Evolutionary conservation across 2,888 invertebrate species (phyloP).

Genomic region (Agelastica alni): DNA sequence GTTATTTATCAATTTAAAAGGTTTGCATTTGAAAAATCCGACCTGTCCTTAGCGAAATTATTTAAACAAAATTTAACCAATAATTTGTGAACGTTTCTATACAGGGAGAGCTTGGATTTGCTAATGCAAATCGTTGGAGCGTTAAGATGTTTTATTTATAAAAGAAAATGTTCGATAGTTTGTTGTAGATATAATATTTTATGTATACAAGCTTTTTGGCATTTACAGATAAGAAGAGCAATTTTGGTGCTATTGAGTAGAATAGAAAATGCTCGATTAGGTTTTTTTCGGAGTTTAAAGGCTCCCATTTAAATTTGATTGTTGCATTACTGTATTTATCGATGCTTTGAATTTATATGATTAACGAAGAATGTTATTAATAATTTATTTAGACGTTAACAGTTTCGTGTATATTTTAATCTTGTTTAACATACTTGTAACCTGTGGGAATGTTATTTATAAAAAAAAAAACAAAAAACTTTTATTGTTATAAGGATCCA

Average conservation of each 20-base stretch:
- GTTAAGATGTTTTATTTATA: slow-evolving; percentile 26
- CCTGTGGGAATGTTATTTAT: slow-evolving; percentile 52
- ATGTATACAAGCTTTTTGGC: slow-evolving; percentile 52
- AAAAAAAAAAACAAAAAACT: too few species aligned
- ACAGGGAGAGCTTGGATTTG: too few species aligned
- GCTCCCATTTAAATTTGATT: slow-evolving; percentile 30
- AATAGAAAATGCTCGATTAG: slow-evolving; percentile 32
- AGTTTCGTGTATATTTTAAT: slow-evolving; percentile 43
- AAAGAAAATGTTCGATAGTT: slow-evolving; percentile 31
- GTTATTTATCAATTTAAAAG: slow-evolving; percentile 21
- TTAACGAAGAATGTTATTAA: slow-evolving; percentile 38
- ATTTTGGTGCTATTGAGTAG: slow-evolving; percentile 56
- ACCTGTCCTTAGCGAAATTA: too few species aligned
- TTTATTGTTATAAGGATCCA: slow-evolving; percentile 46
- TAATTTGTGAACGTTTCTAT: too few species aligned
- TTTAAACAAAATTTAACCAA: too few species aligned
- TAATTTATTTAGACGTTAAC: slow-evolving; percentile 36
- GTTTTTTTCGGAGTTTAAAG: slow-evolving; percentile 18
- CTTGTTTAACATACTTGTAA: slow-evolving; percentile 40
- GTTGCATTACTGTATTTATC: slow-evolving; percentile 25
- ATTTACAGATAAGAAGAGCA: slow-evolving; percentile 54
- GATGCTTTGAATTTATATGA: slow-evolving; percentile 30
- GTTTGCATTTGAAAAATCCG: slow-evolving; percentile 4
- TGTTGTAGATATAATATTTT: slow-evolving; percentile 49
- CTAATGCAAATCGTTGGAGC: slow-evolving; percentile 21